Percentiles rank a stretch among this genome's conserved stretches.
Evolutionary conservation across 2,113 vertebrate genomes (phyloP).

Genomic region (Elaphurus davidianus): DNA sequence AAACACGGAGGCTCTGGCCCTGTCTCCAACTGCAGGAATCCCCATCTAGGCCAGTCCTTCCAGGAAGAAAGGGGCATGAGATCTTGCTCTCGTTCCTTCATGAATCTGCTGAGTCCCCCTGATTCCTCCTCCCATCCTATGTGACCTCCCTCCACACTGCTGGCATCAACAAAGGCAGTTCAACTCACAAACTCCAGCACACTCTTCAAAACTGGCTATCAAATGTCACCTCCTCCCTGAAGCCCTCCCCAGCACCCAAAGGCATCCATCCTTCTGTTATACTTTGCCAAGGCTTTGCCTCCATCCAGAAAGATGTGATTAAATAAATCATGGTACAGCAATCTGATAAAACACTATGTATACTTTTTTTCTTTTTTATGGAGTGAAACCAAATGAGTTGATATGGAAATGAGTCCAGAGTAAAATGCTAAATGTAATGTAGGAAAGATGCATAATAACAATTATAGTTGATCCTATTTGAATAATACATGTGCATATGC

Average conservation of each 20-base stretch:
- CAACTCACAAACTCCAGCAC: not conserved
- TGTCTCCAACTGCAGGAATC: accelerated
- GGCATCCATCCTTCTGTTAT: not conserved
- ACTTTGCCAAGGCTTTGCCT: not conserved
- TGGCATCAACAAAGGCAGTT: not conserved
- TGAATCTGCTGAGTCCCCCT: too few relatives aligned
- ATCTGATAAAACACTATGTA: not conserved
- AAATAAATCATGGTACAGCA: not conserved
- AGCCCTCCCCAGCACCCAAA: not conserved
- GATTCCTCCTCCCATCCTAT: not conserved
- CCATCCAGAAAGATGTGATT: not conserved
- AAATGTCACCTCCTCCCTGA: not conserved
- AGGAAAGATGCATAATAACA: not conserved
- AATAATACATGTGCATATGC: not conserved
- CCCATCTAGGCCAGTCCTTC: not conserved
- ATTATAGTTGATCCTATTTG: not conserved
- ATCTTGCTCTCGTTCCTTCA: not conserved
- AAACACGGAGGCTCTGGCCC: not conserved
- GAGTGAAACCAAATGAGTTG: not conserved
- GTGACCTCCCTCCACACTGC: accelerated
- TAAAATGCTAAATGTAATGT: not conserved
- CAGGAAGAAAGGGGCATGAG: not conserved
- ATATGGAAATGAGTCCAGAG: not conserved
- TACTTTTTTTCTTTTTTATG: not conserved
- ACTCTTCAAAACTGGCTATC: not conserved